Base-by-base conservation (phyloP, 2,888 invertebrate species). In the Tinea semifulvella region DNA sequence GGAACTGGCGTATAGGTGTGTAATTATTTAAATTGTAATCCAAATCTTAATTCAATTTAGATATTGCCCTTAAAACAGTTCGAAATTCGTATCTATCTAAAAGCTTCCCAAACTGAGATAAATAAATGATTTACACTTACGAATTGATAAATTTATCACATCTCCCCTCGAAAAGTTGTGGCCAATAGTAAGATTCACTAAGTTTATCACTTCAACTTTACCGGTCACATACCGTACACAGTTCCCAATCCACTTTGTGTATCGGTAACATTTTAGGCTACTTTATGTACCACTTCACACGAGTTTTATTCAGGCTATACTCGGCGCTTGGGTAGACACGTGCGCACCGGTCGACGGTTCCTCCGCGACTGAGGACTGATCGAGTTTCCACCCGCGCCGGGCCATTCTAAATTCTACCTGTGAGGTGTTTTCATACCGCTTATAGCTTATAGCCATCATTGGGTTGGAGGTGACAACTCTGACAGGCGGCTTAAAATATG, bases 71-170 rank as follows among this genome's bases (percentile, higher is more conserved):
- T n/a, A n/a, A n/a, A n/a, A n/a, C n/a, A n/a, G n/a, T n/a, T n/a
- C n/a, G n/a, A n/a, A n/a, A n/a, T n/a, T n/a, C n/a, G n/a, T n/a
- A n/a, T 4, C 7, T 31, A n/a, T 31, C 31, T 31, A 31, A 31
- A 7, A 31, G 31, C 7, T 31, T 14, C 14, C 31, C 31, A 14
- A 31, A 31, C 14, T 2, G 7, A 31, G 31, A 31, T 11, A 31
- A 31, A 31, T 11, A 31, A 14, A 31, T 31, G 13, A 20, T 40
- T 47, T 44, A 53, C 60, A 65, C 65, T 65, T 58, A 65, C 64
- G 63, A 62, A 60, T 54, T 51, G 56, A 55, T 45, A 50, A 52
- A 50, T 49, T 55, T 68, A 68, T 76, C 73, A 77, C 76, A 74
- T 77, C 61, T 56, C 76, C 20, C n/a, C 22, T 11, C 4, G 22